These are phyloP conservation scores for Diabrotica virgifera DNA, from an alignment of 1,140 invertebrate genomes.

Conservation along the genomic window DNA sequence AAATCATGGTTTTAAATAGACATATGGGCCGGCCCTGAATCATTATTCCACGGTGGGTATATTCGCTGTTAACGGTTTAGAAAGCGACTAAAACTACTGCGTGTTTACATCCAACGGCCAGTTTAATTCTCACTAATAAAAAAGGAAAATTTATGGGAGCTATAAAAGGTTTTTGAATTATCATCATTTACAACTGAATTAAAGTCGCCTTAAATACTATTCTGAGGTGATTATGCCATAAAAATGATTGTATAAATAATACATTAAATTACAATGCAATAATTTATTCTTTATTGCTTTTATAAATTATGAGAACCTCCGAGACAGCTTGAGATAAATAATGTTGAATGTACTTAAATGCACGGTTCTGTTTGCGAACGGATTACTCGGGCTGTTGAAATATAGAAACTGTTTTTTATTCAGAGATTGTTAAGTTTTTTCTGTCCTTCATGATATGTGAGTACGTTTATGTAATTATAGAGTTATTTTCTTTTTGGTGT, in stretches of 20 bases:
- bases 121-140: not conserved
- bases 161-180: slow-evolving; percentile 11
- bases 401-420: too few relatives aligned
- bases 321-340: too few relatives aligned
- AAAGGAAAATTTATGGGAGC: slow-evolving; percentile 6
- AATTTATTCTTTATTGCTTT: slow-evolving; percentile 5
- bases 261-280: slow-evolving; percentile 14
- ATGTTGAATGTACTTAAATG: too few relatives aligned
- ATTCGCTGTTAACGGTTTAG: not conserved
- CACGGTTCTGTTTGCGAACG: too few relatives aligned
- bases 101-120: not conserved
- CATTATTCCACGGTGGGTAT: too few relatives aligned
- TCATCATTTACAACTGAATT: slow-evolving; percentile 14
- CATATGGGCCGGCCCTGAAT: too few relatives aligned
- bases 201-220: slow-evolving; percentile 7
- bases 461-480: too few relatives aligned
- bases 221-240: slow-evolving; percentile 13
- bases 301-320: not conserved
- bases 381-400: too few relatives aligned
- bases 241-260: slow-evolving; percentile 15
- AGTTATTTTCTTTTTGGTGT: too few relatives aligned
- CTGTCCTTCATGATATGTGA: too few relatives aligned
- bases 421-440: too few relatives aligned
- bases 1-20: too few relatives aligned
- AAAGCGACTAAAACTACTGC: not conserved